A percentile compares a stretch with the other conserved stretches of the same genome.
Conservation (phyloP, 2,113 vertebrate genomes). For the Pithys albifrons region DNA sequence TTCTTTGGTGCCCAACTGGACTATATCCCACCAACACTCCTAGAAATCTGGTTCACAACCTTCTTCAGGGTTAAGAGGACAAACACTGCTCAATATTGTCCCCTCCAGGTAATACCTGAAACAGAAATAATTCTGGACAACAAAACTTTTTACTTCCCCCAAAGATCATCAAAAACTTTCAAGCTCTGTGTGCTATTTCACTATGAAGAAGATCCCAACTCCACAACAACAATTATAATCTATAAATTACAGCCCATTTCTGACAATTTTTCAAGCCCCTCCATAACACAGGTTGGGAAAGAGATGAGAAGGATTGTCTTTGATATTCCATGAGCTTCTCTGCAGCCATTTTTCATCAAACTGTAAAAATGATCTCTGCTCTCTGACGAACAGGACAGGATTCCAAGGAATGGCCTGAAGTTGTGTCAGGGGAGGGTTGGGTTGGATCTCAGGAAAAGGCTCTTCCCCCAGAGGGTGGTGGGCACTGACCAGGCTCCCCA, state of each 20-base stretch:
- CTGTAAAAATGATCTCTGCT: neutral
- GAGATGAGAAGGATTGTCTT: neutral
- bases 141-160: neutral
- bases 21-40: neutral
- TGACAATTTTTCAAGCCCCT: neutral
- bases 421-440: rapidly evolving
- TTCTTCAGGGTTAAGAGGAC: neutral
- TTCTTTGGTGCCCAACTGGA: neutral
- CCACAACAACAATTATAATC: neutral
- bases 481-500: neutral
- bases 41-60: neutral
- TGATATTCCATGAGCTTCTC: neutral
- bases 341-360: neutral
- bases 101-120: neutral
- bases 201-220: neutral
- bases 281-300: neutral
- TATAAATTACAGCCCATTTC: neutral
- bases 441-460: rapidly evolving
- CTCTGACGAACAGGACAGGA: neutral
- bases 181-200: neutral
- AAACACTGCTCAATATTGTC: neutral
- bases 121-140: neutral
- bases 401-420: neutral
- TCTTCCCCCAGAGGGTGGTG: neutral
- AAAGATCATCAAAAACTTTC: neutral